Evolutionary conservation across 23 tunicate species (phyloP), one percentile per base, ranked within the genome.

Genomic region (Trididemnum clinides): DNA sequence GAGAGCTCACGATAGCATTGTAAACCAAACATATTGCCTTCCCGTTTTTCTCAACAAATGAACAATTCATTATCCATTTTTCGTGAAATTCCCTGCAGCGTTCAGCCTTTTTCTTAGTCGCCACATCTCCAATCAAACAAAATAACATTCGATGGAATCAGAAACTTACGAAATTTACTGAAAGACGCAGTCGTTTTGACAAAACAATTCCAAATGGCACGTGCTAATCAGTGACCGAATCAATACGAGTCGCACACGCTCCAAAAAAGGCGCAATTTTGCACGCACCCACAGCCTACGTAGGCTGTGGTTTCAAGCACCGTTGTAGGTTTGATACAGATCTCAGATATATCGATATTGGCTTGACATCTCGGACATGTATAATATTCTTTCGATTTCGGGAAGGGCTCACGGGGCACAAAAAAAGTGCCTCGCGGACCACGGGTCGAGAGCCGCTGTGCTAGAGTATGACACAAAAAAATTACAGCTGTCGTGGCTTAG

Each of bases 371-470:
- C 66, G 22, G 66, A 59, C 25, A 59, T 59, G 66, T 28, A 59
- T 59, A 10, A n/a, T 59, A 59, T 59, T 59, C 23, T 59, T 59
- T 59, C 27, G 25, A 59, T 59, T 59, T 59, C 23, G 66, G n/a
- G n/a, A n/a, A 59, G 66, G 22, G 66, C 66, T 66, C 75, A 5
- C 75, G 37, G 75, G 75, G 37, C 75, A 66, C 75, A 31, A 66
- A n/a, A n/a, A n/a, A n/a, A n/a, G 75, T 30, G 75, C n/a, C 75
- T n/a, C 37, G 75, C 75, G 37, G 75, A 37, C 75, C 75, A 15
- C 4, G 69, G 69, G 69, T 62, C 21, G 69, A 26, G 54, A 44
- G 15, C 54, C 54, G 12, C 54, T 44, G 54, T 15, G 10, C 12
- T 44, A 15, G 54, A 44, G n/a, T n/a, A n/a, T n/a, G n/a, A n/a